Conservation (phyloP, 2,113 vertebrate genomes). For the Elanoides forficatus region DNA sequence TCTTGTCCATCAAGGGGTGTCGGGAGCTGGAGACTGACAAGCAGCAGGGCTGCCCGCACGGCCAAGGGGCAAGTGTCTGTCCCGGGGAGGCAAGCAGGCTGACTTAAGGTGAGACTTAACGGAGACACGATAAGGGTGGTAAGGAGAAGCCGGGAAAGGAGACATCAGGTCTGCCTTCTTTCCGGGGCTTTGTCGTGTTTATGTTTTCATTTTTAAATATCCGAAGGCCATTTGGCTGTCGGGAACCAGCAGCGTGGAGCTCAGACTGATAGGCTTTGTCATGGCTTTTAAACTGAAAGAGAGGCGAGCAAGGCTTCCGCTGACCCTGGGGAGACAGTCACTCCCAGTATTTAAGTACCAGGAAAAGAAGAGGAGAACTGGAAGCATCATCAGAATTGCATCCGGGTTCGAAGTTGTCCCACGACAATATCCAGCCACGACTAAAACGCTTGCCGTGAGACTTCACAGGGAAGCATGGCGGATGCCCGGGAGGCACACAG, state of each 20-base stretch:
- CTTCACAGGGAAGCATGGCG: neutral
- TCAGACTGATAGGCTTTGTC: neutral
- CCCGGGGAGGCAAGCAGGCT: neutral
- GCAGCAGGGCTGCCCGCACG: neutral
- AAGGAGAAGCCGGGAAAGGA: neutral
- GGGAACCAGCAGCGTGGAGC: neutral
- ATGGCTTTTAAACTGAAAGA: neutral
- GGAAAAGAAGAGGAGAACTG: neutral
- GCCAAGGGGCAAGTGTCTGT: neutral
- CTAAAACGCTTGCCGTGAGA: neutral
- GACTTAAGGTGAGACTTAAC: neutral
- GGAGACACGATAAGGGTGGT: neutral
- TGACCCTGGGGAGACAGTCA: neutral
- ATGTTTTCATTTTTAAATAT: neutral
- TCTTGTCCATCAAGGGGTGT: neutral
- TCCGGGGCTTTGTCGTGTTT: neutral
- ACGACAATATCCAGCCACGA: neutral
- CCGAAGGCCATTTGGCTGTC: neutral
- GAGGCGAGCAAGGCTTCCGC: fast-evolving
- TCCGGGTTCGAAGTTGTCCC: neutral
- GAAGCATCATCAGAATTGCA: neutral
- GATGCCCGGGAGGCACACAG: neutral
- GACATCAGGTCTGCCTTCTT: neutral
- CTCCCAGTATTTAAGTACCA: neutral
- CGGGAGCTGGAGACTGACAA: neutral